phyloP scores from a whole-genome alignment of 1,140 invertebrate genomes.

The Carcinoscorpius rotundicauda region DNA sequence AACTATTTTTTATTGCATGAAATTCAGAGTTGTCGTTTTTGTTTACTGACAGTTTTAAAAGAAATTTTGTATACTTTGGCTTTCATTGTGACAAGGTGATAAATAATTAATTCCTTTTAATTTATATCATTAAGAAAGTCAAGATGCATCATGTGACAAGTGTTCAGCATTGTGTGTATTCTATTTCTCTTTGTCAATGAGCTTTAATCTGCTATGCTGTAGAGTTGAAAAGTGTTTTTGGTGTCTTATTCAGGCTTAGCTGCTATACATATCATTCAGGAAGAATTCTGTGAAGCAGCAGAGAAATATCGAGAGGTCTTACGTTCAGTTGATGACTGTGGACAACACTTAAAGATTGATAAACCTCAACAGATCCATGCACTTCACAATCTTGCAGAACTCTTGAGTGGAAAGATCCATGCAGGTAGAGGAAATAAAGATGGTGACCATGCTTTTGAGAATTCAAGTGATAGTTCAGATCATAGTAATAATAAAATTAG shows the following conservation, averaged over 20 bases:
- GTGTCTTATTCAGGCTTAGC: slow-evolving; percentile 37
- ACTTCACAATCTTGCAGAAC: slow-evolving; percentile 49
- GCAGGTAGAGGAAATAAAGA: background rate
- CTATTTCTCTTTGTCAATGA: no score
- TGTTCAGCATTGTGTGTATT: no score
- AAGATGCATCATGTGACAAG: no score
- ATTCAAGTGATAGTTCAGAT: background rate
- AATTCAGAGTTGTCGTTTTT: no score
- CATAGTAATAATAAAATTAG: slow-evolving; percentile 1
- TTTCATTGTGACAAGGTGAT: no score
- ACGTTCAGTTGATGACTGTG: slow-evolving; percentile 41
- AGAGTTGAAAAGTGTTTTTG: background rate
- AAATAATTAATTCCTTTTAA: no score
- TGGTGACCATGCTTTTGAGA: slow-evolving; percentile 2
- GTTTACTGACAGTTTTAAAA: no score
- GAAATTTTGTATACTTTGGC: no score
- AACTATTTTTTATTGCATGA: no score
- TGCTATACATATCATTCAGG: slow-evolving; percentile 45
- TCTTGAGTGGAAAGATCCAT: slow-evolving; percentile 3
- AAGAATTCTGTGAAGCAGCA: slow-evolving; percentile 42
- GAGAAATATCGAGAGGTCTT: slow-evolving; percentile 48
- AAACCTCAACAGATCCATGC: slow-evolving; percentile 52
- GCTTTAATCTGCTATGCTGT: background rate
- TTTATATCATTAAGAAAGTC: no score
- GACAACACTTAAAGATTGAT: slow-evolving; percentile 41